These are phyloP conservation scores for Pao palembangensis DNA, from an alignment of 2,113 vertebrate genomes.

Conservation along the genomic window DNA sequence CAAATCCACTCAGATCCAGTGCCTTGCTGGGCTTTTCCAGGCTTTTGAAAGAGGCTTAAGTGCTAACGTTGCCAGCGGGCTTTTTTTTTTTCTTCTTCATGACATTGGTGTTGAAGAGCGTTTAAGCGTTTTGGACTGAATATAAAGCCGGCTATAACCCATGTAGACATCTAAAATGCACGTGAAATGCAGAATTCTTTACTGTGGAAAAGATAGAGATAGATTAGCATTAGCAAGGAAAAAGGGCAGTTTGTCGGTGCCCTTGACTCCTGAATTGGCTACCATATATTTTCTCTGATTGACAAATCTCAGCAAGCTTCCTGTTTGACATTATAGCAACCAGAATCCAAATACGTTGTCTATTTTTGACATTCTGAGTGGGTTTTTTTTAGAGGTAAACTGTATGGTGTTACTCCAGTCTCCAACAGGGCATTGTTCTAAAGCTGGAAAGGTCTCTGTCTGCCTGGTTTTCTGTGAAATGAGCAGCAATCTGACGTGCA, in stretches of 20 bases:
- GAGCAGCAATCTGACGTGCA: conserved; percentile 28
- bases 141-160: conserved; percentile 45
- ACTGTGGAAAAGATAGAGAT: conserved; percentile 40
- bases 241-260: conserved; percentile 32
- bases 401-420: conserved; percentile 26
- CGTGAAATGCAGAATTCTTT: conserved; percentile 43
- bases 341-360: conserved; percentile 35
- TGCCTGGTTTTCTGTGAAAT: conserved; percentile 27
- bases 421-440: conserved; percentile 21
- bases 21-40: conserved; percentile 54
- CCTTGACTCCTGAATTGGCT: conserved; percentile 36
- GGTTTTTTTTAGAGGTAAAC: conserved; percentile 18
- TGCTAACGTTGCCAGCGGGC: conserved; percentile 58
- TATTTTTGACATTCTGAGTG: conserved; percentile 43
- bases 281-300: conserved; percentile 50
- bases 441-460: conserved; percentile 22
- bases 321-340: conserved; percentile 46
- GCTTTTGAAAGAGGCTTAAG: conserved; percentile 65
- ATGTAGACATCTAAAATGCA: conserved; percentile 43
- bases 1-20: conserved; percentile 48
- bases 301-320: conserved; percentile 39
- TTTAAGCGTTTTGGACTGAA: conserved; percentile 58
- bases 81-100: conserved; percentile 22
- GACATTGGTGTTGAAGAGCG: conserved; percentile 53
- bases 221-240: conserved; percentile 4